Conservation (phyloP, 2,797 vertebrate species). For the Xenops minutus region DNA sequence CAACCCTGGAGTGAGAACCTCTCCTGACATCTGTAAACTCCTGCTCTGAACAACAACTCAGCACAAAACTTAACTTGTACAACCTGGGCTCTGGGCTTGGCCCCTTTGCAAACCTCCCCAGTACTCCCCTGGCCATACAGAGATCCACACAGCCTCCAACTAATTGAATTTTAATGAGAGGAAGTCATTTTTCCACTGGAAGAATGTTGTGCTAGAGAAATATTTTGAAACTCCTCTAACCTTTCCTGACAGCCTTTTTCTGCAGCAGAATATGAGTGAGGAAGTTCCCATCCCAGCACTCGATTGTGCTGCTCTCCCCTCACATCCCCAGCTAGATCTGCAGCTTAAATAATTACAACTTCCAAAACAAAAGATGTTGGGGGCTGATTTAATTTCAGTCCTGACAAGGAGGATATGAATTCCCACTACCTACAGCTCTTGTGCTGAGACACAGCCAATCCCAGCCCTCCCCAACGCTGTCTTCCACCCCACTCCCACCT, state of each 20-base stretch:
- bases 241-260: not conserved
- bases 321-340: not conserved
- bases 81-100: slow-evolving; percentile 34
- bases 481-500: not conserved
- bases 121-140: not conserved
- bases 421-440: not conserved
- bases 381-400: not conserved
- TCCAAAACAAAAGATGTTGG: not conserved
- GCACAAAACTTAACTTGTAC: not conserved
- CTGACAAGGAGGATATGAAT: not conserved
- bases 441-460: not conserved
- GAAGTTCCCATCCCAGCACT: not conserved
- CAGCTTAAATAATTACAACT: not conserved
- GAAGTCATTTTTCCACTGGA: slow-evolving; percentile 63
- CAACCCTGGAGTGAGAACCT: not conserved
- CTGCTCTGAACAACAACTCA: not conserved
- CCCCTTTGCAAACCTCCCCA: slow-evolving; percentile 53
- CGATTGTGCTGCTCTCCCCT: not conserved
- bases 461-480: fast-evolving
- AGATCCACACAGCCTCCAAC: slow-evolving; percentile 44
- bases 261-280: not conserved
- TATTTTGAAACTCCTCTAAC: not conserved
- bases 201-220: not conserved
- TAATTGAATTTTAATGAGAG: slow-evolving; percentile 70
- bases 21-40: not conserved